phyloP scores from a whole-genome alignment of 2,888 invertebrate genomes.

The Prosopocoilus inquinatus region DNA sequence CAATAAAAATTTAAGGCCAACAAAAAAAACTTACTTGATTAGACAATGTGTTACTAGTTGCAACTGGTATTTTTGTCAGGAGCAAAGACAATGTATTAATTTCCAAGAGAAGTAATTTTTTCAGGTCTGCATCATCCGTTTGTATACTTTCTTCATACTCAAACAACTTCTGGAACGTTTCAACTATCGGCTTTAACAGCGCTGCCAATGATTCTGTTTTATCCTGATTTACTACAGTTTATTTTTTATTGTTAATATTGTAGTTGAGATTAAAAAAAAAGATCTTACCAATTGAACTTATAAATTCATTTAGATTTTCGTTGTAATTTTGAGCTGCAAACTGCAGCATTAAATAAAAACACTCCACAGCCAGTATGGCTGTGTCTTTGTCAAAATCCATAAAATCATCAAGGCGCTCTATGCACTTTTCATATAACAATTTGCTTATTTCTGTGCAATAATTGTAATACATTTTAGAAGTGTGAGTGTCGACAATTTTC shows the following conservation, averaged over 20 bases:
- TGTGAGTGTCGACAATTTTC: constrained; percentile 40
- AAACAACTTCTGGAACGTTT: constrained; percentile 42
- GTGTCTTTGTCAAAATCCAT: constrained; percentile 58
- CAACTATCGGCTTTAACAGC: constrained; percentile 33
- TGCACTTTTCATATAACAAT: constrained; percentile 49
- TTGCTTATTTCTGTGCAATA: constrained; percentile 46
- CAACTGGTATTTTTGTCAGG: constrained; percentile 33
- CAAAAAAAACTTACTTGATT: constrained; percentile 31
- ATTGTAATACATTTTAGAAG: constrained; percentile 38
- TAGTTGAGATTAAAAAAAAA: too few relatives aligned
- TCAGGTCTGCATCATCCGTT: constrained; percentile 43
- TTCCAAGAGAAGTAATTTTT: constrained; percentile 38
- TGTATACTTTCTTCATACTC: constrained; percentile 40
- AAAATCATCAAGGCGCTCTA: constrained; percentile 55
- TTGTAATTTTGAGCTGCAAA: constrained; percentile 45
- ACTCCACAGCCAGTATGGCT: constrained; percentile 57
- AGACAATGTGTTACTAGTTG: constrained; percentile 27
- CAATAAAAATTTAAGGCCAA: not conserved
- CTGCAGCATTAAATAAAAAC: constrained; percentile 55
- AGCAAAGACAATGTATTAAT: constrained; percentile 39
- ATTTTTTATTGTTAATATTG: too few relatives aligned
- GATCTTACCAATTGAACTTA: constrained; percentile 48
- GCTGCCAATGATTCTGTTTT: constrained; percentile 1
- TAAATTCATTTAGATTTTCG: constrained; percentile 47
- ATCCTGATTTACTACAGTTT: too few relatives aligned